Base-by-base conservation (phyloP, 2,113 vertebrate genomes). In the Xyliphius kryptos region DNA sequence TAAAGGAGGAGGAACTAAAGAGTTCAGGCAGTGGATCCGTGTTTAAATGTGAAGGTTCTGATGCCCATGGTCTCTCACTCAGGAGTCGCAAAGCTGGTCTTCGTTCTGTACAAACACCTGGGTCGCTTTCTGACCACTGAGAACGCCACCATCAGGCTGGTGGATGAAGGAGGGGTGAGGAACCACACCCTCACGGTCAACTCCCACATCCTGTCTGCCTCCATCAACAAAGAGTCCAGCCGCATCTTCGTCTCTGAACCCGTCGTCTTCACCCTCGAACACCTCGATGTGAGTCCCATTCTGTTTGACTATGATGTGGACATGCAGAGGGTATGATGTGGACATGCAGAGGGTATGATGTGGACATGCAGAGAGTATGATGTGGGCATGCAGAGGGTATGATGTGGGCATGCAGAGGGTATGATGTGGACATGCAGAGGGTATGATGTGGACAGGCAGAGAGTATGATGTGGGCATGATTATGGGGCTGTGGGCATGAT, bases 161-260 rank as follows among this genome's bases (percentile, higher is more conserved):
- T 85, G 58, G 81, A 84, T 0, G 92, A 97, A 60, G 79, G 82
- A 12, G 79, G 62, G n/a, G 87, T 87, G 48, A 89, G 85, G 56
- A 99, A 97, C 80, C 92, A 87, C 77, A 93, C 94, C 0, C 90
- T 98, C 2, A 93, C 94, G 0, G 95, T 99, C 77, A 99, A 98
- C 85, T 99, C 96, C 3, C 91, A 97, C 74, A 90, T 99, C 85
- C 92, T 99, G 67, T 92, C 96, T 0, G 94, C 95, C 59, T 97
- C 96, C 21, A 94, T 99, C 81, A 99, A 97, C 82, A 99, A 98
- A 78, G 95, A 99, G 81, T 99, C 95, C 41, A 99, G 93, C 84
- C 87, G 96, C 0, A 93, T 99, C 63, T 98, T 92, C 74, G 85
- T 97, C 76, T 89, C 94, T 1, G 94, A 99, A 68, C 95, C 96